Conservation (phyloP, 2,888 invertebrate species). For the Lampropteryx suffumata region DNA sequence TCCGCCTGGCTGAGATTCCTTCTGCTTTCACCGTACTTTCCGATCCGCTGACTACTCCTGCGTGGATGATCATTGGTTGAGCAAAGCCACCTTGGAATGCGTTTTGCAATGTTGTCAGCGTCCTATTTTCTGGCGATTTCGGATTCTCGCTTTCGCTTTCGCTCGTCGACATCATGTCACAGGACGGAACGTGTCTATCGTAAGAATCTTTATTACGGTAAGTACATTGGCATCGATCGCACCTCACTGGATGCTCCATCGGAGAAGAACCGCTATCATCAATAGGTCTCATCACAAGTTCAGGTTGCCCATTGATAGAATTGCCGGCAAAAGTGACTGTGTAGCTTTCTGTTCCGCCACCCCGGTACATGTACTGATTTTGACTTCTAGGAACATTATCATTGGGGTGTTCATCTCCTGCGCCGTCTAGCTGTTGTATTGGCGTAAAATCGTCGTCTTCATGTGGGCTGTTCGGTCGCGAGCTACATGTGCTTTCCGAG, state of each 20-base stretch:
- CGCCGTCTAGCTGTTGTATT: slow-evolving; percentile 87
- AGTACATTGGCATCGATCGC: slow-evolving; percentile 93
- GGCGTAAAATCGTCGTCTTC: slow-evolving; percentile 67
- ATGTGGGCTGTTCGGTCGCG: slow-evolving; percentile 70
- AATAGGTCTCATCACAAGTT: slow-evolving; percentile 71
- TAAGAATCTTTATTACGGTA: slow-evolving; percentile 92
- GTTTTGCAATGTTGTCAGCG: slow-evolving; percentile 75
- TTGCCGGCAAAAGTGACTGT: slow-evolving; percentile 79
- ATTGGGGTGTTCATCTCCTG: slow-evolving; percentile 82
- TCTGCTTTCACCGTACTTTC: slow-evolving; percentile 78
- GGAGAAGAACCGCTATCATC: slow-evolving; percentile 64
- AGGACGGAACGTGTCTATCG: slow-evolving; percentile 89
- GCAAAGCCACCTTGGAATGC: slow-evolving; percentile 79
- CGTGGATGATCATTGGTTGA: slow-evolving; percentile 77
- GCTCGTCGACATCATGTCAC: slow-evolving; percentile 90
- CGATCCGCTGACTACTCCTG: slow-evolving; percentile 71
- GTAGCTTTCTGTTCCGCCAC: slow-evolving; percentile 75
- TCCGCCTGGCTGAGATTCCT: slow-evolving; percentile 73
- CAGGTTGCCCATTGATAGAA: slow-evolving; percentile 76
- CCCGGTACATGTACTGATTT: slow-evolving; percentile 73
- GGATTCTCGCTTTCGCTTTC: slow-evolving; percentile 91
- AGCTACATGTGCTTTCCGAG: slow-evolving; percentile 76
- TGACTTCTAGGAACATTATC: slow-evolving; percentile 65
- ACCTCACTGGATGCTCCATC: slow-evolving; percentile 90
- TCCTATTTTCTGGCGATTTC: slow-evolving; percentile 79